Evolutionary conservation across 1,140 invertebrate genomes (phyloP).

Genomic region (Eurytemora carolleeae): DNA sequence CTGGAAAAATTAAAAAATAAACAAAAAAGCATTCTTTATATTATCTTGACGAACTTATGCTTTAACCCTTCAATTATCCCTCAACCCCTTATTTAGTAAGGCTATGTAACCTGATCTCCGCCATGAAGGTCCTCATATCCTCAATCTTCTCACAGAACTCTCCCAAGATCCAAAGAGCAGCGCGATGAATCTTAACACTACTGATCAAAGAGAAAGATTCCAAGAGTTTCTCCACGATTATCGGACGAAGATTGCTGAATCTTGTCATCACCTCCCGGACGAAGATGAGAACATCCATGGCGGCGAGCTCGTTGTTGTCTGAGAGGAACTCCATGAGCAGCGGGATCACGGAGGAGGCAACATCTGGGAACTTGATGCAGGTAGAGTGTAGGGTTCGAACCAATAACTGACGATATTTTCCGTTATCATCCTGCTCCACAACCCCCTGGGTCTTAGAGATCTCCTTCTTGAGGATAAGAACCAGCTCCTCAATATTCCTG

Average conservation of each 20-base stretch:
- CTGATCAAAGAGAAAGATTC: constrained; percentile 59
- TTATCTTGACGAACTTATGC: too few species aligned
- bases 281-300: constrained; percentile 29
- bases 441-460: constrained; percentile 3
- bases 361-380: constrained; percentile 94
- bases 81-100: too few species aligned
- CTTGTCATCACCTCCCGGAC: constrained; percentile 10
- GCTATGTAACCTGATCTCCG: too few species aligned
- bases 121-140: constrained; percentile 7
- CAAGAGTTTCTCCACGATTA: constrained; percentile 60
- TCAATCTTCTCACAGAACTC: constrained; percentile 52
- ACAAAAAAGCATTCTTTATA: too few species aligned
- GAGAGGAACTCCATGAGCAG: constrained; percentile 89
- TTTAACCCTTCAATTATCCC: too few species aligned
- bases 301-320: constrained; percentile 79
- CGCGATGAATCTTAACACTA: constrained; percentile 54
- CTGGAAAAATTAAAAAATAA: too few species aligned
- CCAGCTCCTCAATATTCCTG: constrained; percentile 88
- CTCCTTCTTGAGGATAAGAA: constrained; percentile 66
- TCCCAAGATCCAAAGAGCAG: constrained; percentile 92
- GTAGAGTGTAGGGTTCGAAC: constrained; percentile 85
- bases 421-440: constrained; percentile 38
- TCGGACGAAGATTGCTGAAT: constrained; percentile 34
- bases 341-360: constrained; percentile 76
- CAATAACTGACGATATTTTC: constrained; percentile 82